These are phyloP conservation scores for Geotrypetes seraphini DNA, from an alignment of 2,797 vertebrate species.

Conservation along the genomic window DNA sequence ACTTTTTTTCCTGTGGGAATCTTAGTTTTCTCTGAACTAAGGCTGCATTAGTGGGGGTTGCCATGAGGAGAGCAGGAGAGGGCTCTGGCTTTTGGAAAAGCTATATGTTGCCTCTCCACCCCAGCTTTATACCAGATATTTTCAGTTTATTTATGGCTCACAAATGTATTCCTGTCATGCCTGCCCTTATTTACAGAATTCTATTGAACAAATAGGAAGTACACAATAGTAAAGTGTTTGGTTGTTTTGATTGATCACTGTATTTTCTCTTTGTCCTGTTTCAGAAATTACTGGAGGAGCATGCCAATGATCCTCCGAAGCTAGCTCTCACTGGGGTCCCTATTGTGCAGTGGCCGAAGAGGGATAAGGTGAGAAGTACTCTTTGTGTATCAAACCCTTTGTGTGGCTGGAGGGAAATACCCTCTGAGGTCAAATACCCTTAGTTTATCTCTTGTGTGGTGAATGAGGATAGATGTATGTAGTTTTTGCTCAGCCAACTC, in stretches of 20 bases:
- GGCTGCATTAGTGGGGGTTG: too few relatives aligned
- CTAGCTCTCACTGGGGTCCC: conserved; percentile 86
- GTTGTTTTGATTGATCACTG: conserved; percentile 8
- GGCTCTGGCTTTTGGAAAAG: conserved; percentile 10
- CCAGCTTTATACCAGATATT: fast-evolving
- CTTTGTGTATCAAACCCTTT: background rate
- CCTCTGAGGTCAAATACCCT: background rate
- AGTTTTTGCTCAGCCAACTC: too few relatives aligned
- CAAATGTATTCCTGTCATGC: too few relatives aligned
- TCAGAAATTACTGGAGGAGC: conserved; percentile 72
- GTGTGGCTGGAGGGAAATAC: too few relatives aligned
- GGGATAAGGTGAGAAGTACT: conserved; percentile 63
- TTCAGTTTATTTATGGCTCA: too few relatives aligned
- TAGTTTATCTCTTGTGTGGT: background rate
- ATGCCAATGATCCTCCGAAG: conserved; percentile 69
- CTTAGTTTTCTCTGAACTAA: too few relatives aligned
- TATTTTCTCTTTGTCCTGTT: background rate
- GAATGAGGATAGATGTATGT: too few relatives aligned
- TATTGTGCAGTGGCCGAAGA: conserved; percentile 90
- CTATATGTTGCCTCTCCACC: too few relatives aligned
- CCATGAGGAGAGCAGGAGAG: background rate
- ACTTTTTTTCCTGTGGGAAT: too few relatives aligned
- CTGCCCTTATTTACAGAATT: too few relatives aligned
- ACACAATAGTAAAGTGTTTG: too few relatives aligned
- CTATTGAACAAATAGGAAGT: too few relatives aligned